phyloP scores from a whole-genome alignment of 2,888 invertebrate species.

The Drosophila recens region DNA sequence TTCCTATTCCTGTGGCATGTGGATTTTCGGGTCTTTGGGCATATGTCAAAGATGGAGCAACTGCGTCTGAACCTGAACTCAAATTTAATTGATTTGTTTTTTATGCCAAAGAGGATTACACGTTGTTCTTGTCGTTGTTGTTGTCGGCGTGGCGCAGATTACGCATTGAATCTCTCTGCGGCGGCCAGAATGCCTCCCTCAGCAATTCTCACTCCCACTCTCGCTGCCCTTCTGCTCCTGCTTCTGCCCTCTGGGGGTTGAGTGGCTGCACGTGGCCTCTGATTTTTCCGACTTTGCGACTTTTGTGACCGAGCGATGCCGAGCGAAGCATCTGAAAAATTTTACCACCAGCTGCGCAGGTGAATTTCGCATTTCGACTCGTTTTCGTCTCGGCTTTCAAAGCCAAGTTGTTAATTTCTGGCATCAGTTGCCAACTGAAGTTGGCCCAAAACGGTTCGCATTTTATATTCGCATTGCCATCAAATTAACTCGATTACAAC shows the following conservation, averaged over 20 bases:
- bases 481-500: background rate
- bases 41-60: slow-evolving; percentile 49
- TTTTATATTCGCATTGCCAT: background rate
- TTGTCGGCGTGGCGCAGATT: slow-evolving; percentile 76
- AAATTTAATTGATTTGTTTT: slow-evolving; percentile 85
- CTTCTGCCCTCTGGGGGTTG: slow-evolving; percentile 44
- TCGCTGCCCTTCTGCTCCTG: background rate
- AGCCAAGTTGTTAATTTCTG: slow-evolving; percentile 13
- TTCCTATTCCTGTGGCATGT: slow-evolving; percentile 68
- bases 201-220: background rate
- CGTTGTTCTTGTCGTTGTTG: slow-evolving; percentile 58
- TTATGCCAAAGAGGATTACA: slow-evolving; percentile 84
- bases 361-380: slow-evolving; percentile 38
- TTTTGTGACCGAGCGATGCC: slow-evolving; percentile 15
- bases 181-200: slow-evolving; percentile 29
- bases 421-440: slow-evolving; percentile 66
- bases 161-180: slow-evolving; percentile 63
- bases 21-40: slow-evolving; percentile 36
- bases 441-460: slow-evolving; percentile 57
- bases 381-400: background rate
- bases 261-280: slow-evolving; percentile 78
- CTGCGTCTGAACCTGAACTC: slow-evolving; percentile 38
- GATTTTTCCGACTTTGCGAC: slow-evolving; percentile 40
- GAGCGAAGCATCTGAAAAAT: slow-evolving; percentile 33
- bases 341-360: slow-evolving; percentile 82